Base-by-base conservation (phyloP, 2,888 invertebrate genomes). In the Morinoia aosen region DNA sequence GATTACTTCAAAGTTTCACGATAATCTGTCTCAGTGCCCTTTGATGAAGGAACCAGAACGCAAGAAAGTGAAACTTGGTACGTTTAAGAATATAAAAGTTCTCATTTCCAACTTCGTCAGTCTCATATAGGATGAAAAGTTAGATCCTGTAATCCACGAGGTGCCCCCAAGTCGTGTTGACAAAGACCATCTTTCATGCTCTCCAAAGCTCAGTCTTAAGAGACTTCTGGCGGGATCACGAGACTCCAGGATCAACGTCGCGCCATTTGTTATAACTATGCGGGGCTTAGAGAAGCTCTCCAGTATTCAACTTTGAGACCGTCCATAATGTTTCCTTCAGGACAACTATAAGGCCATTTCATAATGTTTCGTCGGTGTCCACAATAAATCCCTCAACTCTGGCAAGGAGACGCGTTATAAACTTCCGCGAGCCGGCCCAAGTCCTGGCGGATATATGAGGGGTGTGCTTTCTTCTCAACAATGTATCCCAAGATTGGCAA, bases 231-330 rank as follows among this genome's bases (percentile, higher is more conserved):
- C 76, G 25, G 76, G 76, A 76, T 48, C 48, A 48, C 48, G 48
- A 48, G 48, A 48, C 48, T 48, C 5, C 48, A 48, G 48, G 48
- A 48, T 76, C 76, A 76, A 33, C 76, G 76, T 33, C 33, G 33
- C 33, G 76, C 76, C 76, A 76, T 76, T 76, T 76, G 76, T 76
- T 76, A 76, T 76, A 76, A 76, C 76, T 76, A 76, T 76, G 76
- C 76, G 76, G 33, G 33, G 76, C 76, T 76, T 76, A 76, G 76
- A 76, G 97, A 97, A n/a, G 96, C 96, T 12, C 96, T 96, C 95
- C 97, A 95, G 95, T 96, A 96, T 33, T 96, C 95, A 25, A 96
- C 96, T 88, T 95, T 96, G 95, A 96, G 90, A n/a, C 95, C 95
- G 93, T 96, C 96, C 11, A 95, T 95, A 40, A 96, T 96, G 96